Evolutionary conservation across 2,888 invertebrate species (phyloP).

Genomic region (Drosophila trichaetosa): DNA sequence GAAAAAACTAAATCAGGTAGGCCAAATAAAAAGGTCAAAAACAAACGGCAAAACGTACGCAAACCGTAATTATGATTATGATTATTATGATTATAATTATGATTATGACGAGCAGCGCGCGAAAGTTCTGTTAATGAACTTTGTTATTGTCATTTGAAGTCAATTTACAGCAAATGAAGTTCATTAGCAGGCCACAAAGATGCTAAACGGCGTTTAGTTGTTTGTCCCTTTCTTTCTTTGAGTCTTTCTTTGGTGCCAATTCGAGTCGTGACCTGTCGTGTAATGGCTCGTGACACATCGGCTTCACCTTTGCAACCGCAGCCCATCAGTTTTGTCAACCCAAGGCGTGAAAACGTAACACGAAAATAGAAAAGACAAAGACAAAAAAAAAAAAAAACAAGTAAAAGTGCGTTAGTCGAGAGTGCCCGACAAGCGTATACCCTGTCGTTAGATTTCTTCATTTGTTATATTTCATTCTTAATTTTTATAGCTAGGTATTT

Average conservation of each 20-base stretch:
- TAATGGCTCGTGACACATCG: constrained; percentile 19
- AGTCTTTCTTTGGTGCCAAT: constrained; percentile 1
- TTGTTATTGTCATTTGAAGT: constrained; percentile 60
- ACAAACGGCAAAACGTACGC: constrained; percentile 50
- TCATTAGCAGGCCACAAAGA: constrained; percentile 50
- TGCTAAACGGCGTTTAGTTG: constrained; percentile 43
- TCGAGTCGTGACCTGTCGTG: constrained; percentile 6
- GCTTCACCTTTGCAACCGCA: constrained; percentile 1
- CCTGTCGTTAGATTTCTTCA: not conserved
- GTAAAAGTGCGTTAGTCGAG: not conserved
- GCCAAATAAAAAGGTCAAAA: constrained; percentile 39
- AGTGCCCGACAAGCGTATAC: not conserved
- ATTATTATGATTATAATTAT: constrained; percentile 16
- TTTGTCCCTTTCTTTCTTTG: constrained; percentile 4
- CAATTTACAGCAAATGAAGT: constrained; percentile 65
- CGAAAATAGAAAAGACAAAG: not conserved
- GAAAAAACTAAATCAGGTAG: constrained; percentile 15
- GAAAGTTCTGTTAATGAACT: constrained; percentile 69
- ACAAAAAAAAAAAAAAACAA: constrained; percentile 1
- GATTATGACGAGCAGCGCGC: constrained; percentile 54
- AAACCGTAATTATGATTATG: constrained; percentile 54
- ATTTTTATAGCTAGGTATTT: not conserved
- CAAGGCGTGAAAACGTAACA: constrained; percentile 23
- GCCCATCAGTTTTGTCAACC: constrained; percentile 9
- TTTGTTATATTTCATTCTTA: not conserved